phyloP scores from a whole-genome alignment of 2,888 invertebrate species.

The Mystacides longicornis region DNA sequence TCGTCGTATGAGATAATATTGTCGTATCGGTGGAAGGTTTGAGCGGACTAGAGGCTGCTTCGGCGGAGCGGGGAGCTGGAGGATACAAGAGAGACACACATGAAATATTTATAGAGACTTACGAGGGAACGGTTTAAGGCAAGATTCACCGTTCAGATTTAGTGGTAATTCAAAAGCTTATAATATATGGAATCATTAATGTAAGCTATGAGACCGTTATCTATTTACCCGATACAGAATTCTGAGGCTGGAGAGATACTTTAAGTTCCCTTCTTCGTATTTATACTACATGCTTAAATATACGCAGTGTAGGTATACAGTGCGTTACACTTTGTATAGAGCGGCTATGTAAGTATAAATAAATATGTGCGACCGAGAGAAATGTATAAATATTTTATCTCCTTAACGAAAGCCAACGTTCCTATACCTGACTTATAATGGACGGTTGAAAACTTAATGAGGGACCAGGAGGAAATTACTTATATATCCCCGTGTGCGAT shows the following conservation, averaged over 20 bases:
- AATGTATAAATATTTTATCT: not conserved
- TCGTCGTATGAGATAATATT: too few relatives aligned
- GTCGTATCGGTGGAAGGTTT: too few relatives aligned
- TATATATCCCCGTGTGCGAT: not conserved
- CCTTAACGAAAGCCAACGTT: not conserved
- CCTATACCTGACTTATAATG: not conserved
- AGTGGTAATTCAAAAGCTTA: too few relatives aligned
- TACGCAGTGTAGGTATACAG: not conserved
- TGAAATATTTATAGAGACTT: too few relatives aligned
- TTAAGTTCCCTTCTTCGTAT: too few relatives aligned
- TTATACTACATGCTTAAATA: too few relatives aligned
- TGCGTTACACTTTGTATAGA: not conserved
- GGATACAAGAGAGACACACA: too few relatives aligned
- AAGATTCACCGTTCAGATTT: too few relatives aligned
- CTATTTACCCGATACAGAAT: not conserved
- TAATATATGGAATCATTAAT: slow-evolving; percentile 2
- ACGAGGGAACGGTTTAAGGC: too few relatives aligned
- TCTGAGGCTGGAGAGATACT: too few relatives aligned
- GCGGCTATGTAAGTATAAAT: not conserved
- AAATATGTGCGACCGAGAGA: not conserved
- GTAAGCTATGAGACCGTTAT: not conserved
- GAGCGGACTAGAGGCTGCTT: too few relatives aligned
- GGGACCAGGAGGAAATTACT: not conserved
- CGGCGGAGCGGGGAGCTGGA: too few relatives aligned
- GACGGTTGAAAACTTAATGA: not conserved